These are phyloP conservation scores for Cichladusa arquata DNA, from an alignment of 2,113 vertebrate species.

Conservation along the genomic window DNA sequence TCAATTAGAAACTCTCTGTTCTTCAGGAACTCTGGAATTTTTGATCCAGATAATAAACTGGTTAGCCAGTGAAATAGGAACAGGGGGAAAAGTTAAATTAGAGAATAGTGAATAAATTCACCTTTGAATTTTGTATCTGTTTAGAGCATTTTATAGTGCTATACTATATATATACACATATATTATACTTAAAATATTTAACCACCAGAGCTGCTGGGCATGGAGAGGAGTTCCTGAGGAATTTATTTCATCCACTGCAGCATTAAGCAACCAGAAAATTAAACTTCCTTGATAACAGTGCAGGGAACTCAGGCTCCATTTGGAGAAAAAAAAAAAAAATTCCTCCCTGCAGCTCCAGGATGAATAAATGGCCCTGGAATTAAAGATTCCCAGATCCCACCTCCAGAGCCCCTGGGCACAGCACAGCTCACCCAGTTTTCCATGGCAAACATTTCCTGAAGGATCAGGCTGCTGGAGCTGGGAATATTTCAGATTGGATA, in stretches of 20 bases:
- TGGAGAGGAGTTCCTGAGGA: not conserved
- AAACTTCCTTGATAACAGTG: not conserved
- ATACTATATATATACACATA: too few species aligned
- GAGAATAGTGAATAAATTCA: not conserved
- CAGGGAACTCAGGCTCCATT: not conserved
- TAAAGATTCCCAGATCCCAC: not conserved
- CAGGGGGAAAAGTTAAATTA: not conserved
- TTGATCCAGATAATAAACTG: not conserved
- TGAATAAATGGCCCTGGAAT: not conserved
- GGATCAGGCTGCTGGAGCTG: not conserved
- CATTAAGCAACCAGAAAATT: not conserved
- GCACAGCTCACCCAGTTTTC: too few species aligned
- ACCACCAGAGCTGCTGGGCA: not conserved
- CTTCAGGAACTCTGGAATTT: not conserved
- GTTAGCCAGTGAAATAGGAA: not conserved
- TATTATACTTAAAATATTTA: not conserved
- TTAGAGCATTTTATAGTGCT: not conserved
- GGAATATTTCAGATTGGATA: not conserved
- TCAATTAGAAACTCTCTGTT: not conserved
- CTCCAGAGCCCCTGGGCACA: not conserved
- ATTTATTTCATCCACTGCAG: not conserved
- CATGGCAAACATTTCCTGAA: not conserved
- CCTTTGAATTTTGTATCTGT: not conserved
- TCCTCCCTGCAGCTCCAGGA: not conserved
- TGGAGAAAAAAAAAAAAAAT: not conserved